These are phyloP conservation scores for Ophion costatus DNA, from an alignment of 2,888 invertebrate species.

Conservation along the genomic window DNA sequence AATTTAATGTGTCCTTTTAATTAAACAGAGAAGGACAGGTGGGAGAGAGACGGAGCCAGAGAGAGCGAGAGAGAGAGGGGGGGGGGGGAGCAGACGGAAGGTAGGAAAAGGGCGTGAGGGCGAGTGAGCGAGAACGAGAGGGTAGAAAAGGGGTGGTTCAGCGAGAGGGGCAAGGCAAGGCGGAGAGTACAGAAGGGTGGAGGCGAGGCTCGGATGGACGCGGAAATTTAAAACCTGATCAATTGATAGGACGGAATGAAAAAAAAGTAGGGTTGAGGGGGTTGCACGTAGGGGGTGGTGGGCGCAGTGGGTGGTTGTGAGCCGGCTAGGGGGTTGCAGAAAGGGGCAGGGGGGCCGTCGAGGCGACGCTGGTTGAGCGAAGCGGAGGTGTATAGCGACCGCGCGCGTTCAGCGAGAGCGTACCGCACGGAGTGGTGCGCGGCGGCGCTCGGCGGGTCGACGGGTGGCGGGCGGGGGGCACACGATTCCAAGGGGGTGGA, in stretches of 20 bases:
- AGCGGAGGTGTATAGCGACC: slow-evolving; percentile 65
- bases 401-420: slow-evolving; percentile 68
- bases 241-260: slow-evolving; percentile 84
- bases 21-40: slow-evolving; percentile 80
- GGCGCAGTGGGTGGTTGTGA: slow-evolving; percentile 71
- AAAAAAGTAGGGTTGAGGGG: slow-evolving; percentile 82
- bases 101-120: slow-evolving; percentile 68
- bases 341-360: slow-evolving; percentile 69
- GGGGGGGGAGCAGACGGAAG: slow-evolving; percentile 25
- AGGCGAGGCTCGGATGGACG: slow-evolving; percentile 83
- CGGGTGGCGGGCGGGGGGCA: slow-evolving; percentile 53
- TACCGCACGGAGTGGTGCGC: slow-evolving; percentile 51
- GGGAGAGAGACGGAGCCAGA: slow-evolving; percentile 70
- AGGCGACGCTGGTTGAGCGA: slow-evolving; percentile 73
- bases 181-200: slow-evolving; percentile 75
- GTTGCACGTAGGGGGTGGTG: slow-evolving; percentile 73
- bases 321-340: slow-evolving; percentile 57
- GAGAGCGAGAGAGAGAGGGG: slow-evolving; percentile 73
- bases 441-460: neutral
- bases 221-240: slow-evolving; percentile 84
- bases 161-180: slow-evolving; percentile 72
- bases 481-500: slow-evolving; percentile 74
- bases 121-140: slow-evolving; percentile 75
- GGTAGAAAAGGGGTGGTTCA: slow-evolving; percentile 51
- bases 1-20: slow-evolving; percentile 83